Evolutionary conservation across 2,797 vertebrate species (phyloP).

Genomic region (Rhynchotus rufescens): DNA sequence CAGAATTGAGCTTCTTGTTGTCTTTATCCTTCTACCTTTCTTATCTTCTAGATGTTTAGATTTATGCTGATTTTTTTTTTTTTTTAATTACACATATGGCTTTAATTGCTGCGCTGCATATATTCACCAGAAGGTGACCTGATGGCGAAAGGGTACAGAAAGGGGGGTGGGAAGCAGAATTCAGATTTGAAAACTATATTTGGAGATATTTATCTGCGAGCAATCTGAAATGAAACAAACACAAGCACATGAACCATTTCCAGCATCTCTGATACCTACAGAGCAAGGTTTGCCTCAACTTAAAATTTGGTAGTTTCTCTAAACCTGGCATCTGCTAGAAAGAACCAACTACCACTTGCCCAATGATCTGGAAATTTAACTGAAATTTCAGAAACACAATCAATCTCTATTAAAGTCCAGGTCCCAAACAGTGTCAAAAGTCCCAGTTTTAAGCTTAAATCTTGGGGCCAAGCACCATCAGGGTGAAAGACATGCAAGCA

Average conservation of each 20-base stretch:
- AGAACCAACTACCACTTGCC: not conserved
- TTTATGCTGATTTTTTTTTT: conserved; percentile 24
- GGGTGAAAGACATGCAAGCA: not conserved
- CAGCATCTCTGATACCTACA: not conserved
- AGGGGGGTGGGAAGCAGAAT: not conserved
- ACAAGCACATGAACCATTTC: not conserved
- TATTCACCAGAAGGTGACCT: conserved; percentile 49
- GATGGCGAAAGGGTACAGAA: not conserved
- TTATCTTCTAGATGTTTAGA: conserved; percentile 55
- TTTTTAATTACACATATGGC: conserved; percentile 26
- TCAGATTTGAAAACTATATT: conserved; percentile 29
- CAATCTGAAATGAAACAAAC: conserved; percentile 3
- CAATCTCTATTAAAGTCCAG: not conserved
- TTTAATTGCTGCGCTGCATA: conserved; percentile 57
- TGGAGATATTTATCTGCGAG: not conserved
- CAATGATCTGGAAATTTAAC: conserved; percentile 3
- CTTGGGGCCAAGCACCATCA: not conserved
- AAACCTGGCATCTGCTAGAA: not conserved
- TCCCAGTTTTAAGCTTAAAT: not conserved
- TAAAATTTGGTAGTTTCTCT: not conserved
- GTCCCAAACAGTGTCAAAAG: not conserved
- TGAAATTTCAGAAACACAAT: not conserved
- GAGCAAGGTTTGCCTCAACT: not conserved
- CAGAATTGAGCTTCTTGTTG: conserved; percentile 70
- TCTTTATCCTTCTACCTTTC: conserved; percentile 65